These are phyloP conservation scores for Apeira syringaria DNA, from an alignment of 2,888 invertebrate species.

Conservation along the genomic window DNA sequence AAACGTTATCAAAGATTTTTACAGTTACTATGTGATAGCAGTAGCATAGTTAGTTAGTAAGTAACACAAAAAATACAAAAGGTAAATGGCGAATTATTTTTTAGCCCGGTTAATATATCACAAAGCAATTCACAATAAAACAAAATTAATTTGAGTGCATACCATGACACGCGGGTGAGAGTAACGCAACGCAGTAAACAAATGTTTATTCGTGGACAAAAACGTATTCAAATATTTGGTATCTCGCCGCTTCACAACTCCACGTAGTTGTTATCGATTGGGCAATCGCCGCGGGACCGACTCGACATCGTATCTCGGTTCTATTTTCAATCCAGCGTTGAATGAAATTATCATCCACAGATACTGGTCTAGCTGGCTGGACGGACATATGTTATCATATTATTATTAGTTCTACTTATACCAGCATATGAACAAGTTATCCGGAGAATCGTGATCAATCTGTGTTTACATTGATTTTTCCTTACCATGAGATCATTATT, in stretches of 20 bases:
- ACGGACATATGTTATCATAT: conserved; percentile 12
- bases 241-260: conserved; percentile 33
- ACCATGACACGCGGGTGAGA: conserved; percentile 30
- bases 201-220: conserved; percentile 33
- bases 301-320: conserved; percentile 38
- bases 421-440: conserved; percentile 3
- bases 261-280: conserved; percentile 69
- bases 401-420: conserved; percentile 4
- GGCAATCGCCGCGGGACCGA: conserved; percentile 45
- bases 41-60: too few species aligned
- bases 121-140: conserved; percentile 1
- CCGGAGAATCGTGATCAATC: too few species aligned
- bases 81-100: too few species aligned
- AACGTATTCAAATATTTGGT: conserved; percentile 40
- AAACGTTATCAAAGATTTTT: too few species aligned
- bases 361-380: conserved; percentile 27
- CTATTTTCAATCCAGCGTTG: conserved; percentile 58
- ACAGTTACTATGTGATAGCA: too few species aligned
- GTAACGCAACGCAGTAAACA: conserved; percentile 21
- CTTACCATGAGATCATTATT: too few species aligned
- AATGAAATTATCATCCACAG: conserved; percentile 47
- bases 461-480: too few species aligned
- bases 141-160: conserved; percentile 14
- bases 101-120: too few species aligned
- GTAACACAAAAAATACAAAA: too few species aligned